Conservation (phyloP, 1,140 invertebrate genomes). For the Pachypsylla venusta region DNA sequence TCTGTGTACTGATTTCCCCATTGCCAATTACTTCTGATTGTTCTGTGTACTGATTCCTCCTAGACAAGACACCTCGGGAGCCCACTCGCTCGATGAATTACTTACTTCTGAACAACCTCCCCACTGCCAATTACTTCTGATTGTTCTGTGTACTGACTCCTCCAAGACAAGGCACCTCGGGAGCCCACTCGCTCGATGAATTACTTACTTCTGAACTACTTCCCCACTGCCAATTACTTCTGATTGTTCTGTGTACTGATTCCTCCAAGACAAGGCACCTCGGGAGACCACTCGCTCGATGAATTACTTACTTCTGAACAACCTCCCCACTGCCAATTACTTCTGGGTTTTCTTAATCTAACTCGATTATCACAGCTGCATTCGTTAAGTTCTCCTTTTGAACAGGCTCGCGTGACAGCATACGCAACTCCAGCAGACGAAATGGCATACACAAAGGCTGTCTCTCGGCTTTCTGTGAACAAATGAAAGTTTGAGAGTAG, state of each 20-base stretch:
- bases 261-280: too few relatives aligned
- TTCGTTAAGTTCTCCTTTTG: constrained; percentile 67
- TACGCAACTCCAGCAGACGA: constrained; percentile 80
- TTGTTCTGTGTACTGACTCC: too few relatives aligned
- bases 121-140: constrained; percentile 60
- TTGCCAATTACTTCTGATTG: too few relatives aligned
- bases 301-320: constrained; percentile 50
- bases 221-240: constrained; percentile 61
- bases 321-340: constrained; percentile 66
- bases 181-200: too few relatives aligned
- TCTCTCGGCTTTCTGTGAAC: constrained; percentile 62
- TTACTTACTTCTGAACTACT: constrained; percentile 56
- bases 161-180: too few relatives aligned
- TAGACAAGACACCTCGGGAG: too few relatives aligned
- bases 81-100: not conserved
- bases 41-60: too few relatives aligned
- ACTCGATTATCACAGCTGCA: constrained; percentile 75
- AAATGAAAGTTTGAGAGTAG: constrained; percentile 11
- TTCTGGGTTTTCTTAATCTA: constrained; percentile 45
- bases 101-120: constrained; percentile 63
- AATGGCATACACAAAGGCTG: constrained; percentile 69
- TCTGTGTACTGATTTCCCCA: too few relatives aligned
- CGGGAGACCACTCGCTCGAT: too few relatives aligned
- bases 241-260: too few relatives aligned
- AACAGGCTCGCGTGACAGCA: constrained; percentile 75